phyloP scores from a whole-genome alignment of 2,797 vertebrate genomes.

The Labeo calbasu region DNA sequence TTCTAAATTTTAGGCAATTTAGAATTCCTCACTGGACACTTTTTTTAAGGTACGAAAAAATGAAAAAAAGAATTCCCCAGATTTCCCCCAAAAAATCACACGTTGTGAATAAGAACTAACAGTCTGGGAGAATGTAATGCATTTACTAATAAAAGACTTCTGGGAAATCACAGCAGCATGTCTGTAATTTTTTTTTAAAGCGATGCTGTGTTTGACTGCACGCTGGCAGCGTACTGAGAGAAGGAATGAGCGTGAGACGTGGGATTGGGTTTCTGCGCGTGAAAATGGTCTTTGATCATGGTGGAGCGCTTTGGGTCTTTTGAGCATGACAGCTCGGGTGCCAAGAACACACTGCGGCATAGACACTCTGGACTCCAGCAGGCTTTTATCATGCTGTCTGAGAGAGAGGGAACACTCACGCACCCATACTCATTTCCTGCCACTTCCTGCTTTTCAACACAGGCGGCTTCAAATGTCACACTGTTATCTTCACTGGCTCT shows the following conservation, averaged over 20 bases:
- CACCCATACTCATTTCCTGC: constrained; percentile 43
- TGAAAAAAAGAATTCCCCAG: neutral
- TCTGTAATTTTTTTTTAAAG: constrained; percentile 24
- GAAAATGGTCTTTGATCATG: constrained; percentile 59
- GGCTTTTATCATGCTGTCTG: constrained; percentile 38
- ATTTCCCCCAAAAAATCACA: neutral
- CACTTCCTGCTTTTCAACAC: constrained; percentile 41
- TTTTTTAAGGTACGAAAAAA: no score
- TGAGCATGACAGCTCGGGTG: constrained; percentile 52
- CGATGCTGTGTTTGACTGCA: constrained; percentile 6
- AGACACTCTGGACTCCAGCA: constrained; percentile 40
- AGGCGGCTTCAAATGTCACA: constrained; percentile 15
- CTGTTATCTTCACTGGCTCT: constrained; percentile 15
- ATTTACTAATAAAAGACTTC: constrained; percentile 31
- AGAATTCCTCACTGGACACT: neutral
- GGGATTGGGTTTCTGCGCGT: constrained; percentile 47
- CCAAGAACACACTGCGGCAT: constrained; percentile 42
- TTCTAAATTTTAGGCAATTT: neutral
- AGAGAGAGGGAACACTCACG: constrained; percentile 26
- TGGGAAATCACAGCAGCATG: constrained; percentile 28
- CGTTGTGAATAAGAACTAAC: neutral
- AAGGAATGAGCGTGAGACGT: neutral
- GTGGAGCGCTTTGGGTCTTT: constrained; percentile 38
- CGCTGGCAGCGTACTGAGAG: neutral
- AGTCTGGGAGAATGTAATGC: neutral